Conservation (phyloP, 2,113 vertebrate genomes). For the Hydrochoerus hydrochaeris region DNA sequence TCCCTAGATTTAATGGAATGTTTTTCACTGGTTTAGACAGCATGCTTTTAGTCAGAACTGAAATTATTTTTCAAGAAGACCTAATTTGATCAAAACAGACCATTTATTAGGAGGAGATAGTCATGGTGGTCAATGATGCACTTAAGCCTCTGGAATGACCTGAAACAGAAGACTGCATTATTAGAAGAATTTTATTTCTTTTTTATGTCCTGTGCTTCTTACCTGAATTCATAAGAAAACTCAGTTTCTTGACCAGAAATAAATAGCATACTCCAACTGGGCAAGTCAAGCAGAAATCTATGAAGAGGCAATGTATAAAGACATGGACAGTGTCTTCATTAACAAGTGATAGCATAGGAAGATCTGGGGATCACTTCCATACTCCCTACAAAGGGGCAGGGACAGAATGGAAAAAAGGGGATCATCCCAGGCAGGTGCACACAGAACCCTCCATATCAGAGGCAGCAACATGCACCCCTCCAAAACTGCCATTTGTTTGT, state of each 20-base stretch:
- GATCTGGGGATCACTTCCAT: not conserved
- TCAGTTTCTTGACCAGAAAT: not conserved
- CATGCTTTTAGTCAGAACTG: not conserved
- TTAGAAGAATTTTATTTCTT: not conserved
- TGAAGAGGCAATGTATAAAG: not conserved
- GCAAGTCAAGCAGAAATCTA: not conserved
- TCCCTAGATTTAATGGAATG: not conserved
- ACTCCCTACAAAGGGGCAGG: not conserved
- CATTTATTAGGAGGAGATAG: not conserved
- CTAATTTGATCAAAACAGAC: not conserved
- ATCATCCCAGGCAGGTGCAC: accelerated
- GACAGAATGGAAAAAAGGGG: accelerated
- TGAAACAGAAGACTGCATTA: not conserved
- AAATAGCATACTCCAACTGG: not conserved
- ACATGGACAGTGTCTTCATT: not conserved
- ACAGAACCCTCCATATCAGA: not conserved
- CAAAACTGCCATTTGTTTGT: not conserved
- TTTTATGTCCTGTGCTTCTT: not conserved
- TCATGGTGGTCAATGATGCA: not conserved
- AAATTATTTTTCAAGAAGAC: not conserved
- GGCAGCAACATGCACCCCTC: not conserved
- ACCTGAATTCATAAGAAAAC: not conserved
- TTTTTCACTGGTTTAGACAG: not conserved
- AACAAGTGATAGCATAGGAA: not conserved
- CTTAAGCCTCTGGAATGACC: not conserved